Percentiles rank a stretch among this genome's conserved stretches.
These are phyloP conservation scores for Corydoras sp. DNA, from an alignment of 2,113 vertebrate genomes.

Conservation along the genomic window DNA sequence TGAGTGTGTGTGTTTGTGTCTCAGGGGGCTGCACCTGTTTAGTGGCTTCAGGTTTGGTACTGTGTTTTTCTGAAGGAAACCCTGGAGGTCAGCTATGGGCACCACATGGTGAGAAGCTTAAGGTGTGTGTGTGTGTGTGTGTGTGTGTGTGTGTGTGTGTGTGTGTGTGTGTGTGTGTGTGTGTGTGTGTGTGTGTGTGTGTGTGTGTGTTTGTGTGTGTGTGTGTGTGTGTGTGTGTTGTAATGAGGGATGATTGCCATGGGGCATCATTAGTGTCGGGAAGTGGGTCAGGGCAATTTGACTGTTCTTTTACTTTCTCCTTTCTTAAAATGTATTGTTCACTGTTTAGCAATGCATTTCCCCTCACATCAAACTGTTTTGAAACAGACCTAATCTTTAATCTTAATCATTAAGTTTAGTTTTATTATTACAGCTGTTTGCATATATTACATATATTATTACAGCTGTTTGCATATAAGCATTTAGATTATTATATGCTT, in stretches of 20 bases:
- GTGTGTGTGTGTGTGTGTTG: constrained; percentile 11
- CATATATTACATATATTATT: no score
- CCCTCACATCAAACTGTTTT: neutral
- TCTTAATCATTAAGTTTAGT: no score
- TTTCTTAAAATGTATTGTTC: constrained; percentile 48
- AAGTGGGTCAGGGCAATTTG: constrained; percentile 67
- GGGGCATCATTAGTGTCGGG: constrained; percentile 69
- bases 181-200: constrained; percentile 27
- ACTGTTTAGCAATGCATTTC: neutral
- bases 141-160: constrained; percentile 36
- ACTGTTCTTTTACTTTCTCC: constrained; percentile 32
- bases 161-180: constrained; percentile 9
- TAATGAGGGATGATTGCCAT: constrained; percentile 66
- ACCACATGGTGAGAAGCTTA: constrained; percentile 30
- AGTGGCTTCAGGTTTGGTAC: constrained; percentile 52
- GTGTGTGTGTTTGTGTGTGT: neutral
- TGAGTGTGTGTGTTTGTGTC: constrained; percentile 47
- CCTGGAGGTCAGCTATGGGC: constrained; percentile 55
- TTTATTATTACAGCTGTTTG: no score
- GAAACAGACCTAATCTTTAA: neutral
- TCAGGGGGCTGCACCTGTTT: constrained; percentile 76
- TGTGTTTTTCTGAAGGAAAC: constrained; percentile 45
- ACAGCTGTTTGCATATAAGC: no score
- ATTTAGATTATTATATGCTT: no score
- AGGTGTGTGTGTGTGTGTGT: constrained; percentile 26